These are phyloP conservation scores for Anabas testudineus DNA, from an alignment of 2,797 vertebrate species.

Conservation along the genomic window DNA sequence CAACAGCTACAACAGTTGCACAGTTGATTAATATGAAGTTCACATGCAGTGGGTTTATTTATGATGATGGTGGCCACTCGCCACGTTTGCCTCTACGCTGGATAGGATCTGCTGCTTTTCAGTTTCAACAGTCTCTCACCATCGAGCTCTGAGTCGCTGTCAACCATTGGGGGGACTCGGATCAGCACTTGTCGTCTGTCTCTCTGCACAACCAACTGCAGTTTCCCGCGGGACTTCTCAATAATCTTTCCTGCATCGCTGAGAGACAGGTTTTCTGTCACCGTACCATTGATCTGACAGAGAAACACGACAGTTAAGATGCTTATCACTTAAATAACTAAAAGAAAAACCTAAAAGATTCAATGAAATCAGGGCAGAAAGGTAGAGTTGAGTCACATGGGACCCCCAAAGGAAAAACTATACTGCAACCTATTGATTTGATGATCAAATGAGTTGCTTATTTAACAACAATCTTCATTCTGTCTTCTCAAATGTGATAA, in stretches of 20 bases:
- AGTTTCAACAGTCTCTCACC: constrained; percentile 85
- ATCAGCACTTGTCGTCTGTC: constrained; percentile 92
- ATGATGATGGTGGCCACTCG: constrained; percentile 41
- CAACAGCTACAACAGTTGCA: constrained; percentile 45
- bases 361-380: background rate
- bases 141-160: constrained; percentile 97
- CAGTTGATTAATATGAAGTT: constrained; percentile 48
- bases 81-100: constrained; percentile 61
- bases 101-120: constrained; percentile 76
- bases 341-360: background rate
- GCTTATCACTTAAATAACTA: background rate
- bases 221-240: constrained; percentile 95
- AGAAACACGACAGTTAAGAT: background rate
- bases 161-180: constrained; percentile 91
- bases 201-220: constrained; percentile 94
- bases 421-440: background rate
- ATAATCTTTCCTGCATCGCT: constrained; percentile 94
- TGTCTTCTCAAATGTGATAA: no score
- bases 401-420: background rate
- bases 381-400: background rate
- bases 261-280: constrained; percentile 97
- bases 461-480: no score
- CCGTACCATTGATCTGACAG: constrained; percentile 95
- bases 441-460: background rate
- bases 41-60: constrained; percentile 26